These are phyloP conservation scores for Thymallus thymallus DNA, from an alignment of 2,113 vertebrate species.

Conservation along the genomic window DNA sequence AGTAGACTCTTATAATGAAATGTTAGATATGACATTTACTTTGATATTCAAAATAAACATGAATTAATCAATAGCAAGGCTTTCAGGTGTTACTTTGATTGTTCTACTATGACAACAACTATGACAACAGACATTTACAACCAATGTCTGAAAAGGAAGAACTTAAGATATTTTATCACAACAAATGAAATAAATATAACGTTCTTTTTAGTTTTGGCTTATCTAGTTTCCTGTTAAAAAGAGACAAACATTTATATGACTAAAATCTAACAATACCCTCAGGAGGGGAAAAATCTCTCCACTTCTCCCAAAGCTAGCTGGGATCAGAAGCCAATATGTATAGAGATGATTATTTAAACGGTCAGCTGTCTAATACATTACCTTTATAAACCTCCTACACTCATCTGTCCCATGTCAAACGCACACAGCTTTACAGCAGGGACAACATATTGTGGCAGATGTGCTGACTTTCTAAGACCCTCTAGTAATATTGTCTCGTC, in stretches of 20 bases:
- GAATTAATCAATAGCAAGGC: conserved; percentile 66
- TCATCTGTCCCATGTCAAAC: conserved; percentile 94
- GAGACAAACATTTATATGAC: not conserved
- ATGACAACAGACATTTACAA: conserved; percentile 47
- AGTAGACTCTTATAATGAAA: conserved; percentile 41
- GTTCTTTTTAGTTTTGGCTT: no score
- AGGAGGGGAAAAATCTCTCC: conserved; percentile 54
- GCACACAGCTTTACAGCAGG: conserved; percentile 75
- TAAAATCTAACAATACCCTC: conserved; percentile 23
- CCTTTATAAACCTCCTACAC: conserved; percentile 82
- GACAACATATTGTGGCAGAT: conserved; percentile 83
- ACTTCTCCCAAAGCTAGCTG: conserved; percentile 79
- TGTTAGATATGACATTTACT: conserved; percentile 57
- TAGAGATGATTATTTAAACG: conserved; percentile 88
- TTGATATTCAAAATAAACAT: conserved; percentile 71
- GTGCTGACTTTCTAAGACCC: conserved; percentile 75
- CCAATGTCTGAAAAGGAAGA: conserved; percentile 6
- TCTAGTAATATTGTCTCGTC: not conserved
- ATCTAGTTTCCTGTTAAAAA: no score
- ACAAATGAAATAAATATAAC: no score
- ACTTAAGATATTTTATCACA: not conserved
- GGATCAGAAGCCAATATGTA: conserved; percentile 67
- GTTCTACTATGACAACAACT: conserved; percentile 56
- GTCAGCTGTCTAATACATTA: conserved; percentile 96
- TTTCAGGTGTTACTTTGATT: conserved; percentile 63